Base-by-base conservation (phyloP, 1,140 invertebrate species). In the Philopotamus ludificatus region DNA sequence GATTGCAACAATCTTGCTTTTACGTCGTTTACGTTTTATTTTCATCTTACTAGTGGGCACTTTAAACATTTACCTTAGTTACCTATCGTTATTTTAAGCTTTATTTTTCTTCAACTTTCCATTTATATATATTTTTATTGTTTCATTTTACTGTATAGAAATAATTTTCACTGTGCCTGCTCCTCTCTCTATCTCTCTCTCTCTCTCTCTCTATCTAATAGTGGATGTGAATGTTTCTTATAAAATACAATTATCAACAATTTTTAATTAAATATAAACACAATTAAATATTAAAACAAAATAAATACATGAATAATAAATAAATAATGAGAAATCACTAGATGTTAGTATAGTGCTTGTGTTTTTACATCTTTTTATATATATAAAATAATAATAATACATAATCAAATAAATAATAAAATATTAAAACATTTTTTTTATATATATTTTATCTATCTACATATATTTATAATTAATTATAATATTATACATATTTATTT, bases 21-120 rank as follows among this genome's bases (percentile, higher is more conserved):
- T 12, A 15, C 18, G 42, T 41, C 2, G 21, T 12, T 57, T 57
- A 18, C 15, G n/a, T 51, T 65, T 59, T 60, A n/a, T 57, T 65
- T 70, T 60, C 57, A 60, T 42, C 63, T 70, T 70, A 66, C 64
- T 70, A 70, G 68, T 60, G 55, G 68, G 68, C 65, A 66, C 68
- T 70, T 50, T 66, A 54, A 60, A 63, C 60, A 61, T 16, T 61
- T n/a, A n/a, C n/a, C n/a, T n/a, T n/a, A 41, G 58, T 65, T 39
- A 21, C 57, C 39, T 41, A 34, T 7, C 28, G 28, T 67, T 62
- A 62, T 49, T 49, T 67, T 71, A 63, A 58, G 63, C 64, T 71
- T 71, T 71, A 65, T 71, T 70, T 70, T 70, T 65, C 65, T 70
- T 68, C 63, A 57, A 69, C 60, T 71, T 67, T 54, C 55, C 51